Evolutionary conservation across 2,113 vertebrate species (phyloP).

Genomic region (Sapajus apella): DNA sequence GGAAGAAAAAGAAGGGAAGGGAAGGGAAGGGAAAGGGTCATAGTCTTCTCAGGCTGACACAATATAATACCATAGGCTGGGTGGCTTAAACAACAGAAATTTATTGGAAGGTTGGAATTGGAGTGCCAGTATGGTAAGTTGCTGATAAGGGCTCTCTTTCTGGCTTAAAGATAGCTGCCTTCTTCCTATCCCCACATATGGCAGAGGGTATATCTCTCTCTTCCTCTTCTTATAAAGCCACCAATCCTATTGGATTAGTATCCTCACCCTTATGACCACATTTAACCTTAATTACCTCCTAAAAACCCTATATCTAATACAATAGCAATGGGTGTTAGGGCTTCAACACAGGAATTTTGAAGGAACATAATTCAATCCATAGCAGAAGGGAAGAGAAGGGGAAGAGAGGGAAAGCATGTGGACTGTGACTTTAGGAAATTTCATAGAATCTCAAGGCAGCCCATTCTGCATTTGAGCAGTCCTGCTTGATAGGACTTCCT

Average conservation of each 20-base stretch:
- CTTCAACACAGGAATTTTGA: neutral
- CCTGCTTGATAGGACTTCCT: neutral
- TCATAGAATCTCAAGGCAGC: neutral
- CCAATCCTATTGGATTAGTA: neutral
- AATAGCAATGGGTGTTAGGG: neutral
- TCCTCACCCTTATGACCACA: neutral
- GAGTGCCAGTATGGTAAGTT: neutral
- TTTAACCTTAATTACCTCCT: neutral
- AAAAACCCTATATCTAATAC: neutral
- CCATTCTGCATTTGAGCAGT: neutral
- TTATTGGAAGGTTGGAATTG: neutral
- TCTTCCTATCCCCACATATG: neutral
- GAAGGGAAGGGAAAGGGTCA: neutral
- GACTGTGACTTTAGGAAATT: neutral
- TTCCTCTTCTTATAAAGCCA: neutral
- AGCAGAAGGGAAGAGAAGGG: neutral
- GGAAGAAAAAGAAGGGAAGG: neutral
- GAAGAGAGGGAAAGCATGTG: neutral
- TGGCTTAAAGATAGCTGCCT: neutral
- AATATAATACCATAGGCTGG: neutral
- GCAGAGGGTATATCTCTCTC: neutral
- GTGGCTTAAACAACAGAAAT: neutral
- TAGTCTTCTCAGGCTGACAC: neutral
- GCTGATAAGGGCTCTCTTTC: neutral
- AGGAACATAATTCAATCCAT: neutral